Evolutionary conservation across 2,113 vertebrate species (phyloP).

Genomic region (Calypte anna): DNA sequence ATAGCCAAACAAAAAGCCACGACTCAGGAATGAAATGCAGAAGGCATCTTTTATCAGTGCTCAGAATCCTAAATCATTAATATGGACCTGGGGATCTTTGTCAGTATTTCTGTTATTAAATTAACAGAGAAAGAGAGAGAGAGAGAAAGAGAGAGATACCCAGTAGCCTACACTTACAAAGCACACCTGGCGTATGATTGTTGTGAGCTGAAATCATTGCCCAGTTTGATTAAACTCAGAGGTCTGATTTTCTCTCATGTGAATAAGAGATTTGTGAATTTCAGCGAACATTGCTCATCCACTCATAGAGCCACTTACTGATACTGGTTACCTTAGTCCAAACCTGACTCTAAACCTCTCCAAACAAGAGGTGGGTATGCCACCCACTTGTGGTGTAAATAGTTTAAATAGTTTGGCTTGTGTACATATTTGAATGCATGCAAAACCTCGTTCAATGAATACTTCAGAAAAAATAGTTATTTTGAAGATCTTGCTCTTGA

Average conservation of each 20-base stretch:
- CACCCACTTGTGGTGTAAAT: not conserved
- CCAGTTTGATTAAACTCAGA: not conserved
- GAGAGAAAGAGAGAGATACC: not conserved
- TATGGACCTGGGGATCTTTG: not conserved
- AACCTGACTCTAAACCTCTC: not conserved
- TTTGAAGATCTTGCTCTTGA: not conserved
- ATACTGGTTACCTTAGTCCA: not conserved
- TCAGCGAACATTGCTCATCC: not conserved
- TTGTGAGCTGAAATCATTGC: not conserved
- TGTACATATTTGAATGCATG: too few relatives aligned
- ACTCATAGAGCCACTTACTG: rapidly evolving
- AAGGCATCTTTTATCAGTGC: not conserved
- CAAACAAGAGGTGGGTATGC: not conserved
- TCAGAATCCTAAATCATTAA: not conserved
- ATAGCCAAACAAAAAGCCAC: not conserved
- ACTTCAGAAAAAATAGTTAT: not conserved
- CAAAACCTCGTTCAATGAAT: not conserved
- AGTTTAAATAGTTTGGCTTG: not conserved
- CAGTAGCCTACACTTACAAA: not conserved
- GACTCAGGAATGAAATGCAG: not conserved
- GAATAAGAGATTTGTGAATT: not conserved
- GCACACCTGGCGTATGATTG: not conserved
- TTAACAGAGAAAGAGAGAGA: not conserved
- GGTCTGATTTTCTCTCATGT: not conserved
- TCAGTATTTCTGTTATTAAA: not conserved